Evolutionary conservation across 2,888 invertebrate species (phyloP), one percentile per base, ranked within the genome.

Genomic region (Anorthoa munda): DNA sequence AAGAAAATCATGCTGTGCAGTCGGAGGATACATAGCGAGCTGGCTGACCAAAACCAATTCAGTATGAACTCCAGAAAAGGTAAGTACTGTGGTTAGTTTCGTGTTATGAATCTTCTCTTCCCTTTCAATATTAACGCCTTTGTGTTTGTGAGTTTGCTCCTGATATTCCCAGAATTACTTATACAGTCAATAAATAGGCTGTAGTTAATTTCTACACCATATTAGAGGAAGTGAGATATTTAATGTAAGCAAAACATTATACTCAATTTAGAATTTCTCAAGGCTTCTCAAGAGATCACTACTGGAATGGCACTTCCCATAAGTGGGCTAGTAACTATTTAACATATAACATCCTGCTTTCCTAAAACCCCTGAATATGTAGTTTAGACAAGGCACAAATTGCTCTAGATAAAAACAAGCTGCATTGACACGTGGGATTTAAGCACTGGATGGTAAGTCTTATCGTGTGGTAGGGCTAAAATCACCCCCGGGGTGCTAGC

Each of bases 161-260:
- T 31, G 18, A 59, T 59, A 21, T 31, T 72, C 23, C 4, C 13
- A 23, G 63, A 48, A 61, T 61, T 48, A 63, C 26, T 55, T 31
- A 21, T 15, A 45, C 15, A 39, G 31, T 45, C 4, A 46, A 48
- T n/a, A 70, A 7, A 48, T n/a, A 70, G 0, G 56, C 56, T 31
- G 23, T 39, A 39, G 23, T 58, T 58, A 58, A 45, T 72, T 51
- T 18, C 7, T 45, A 21, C 1, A 45, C 5, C 2, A 71, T 15
- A 7, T 71, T 71, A 26, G 11, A 26, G 18, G n/a, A 23, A 51
- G 1, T 50, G 0, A 45, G 26, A 21, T 45, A 5, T 5, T 39
- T 17, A 46, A 46, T 72, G 15, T 72, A 9, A 56, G 15, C 39
- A 39, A 56, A 56, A 48, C n/a, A 56, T 4, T 2, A n/a, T n/a